Conservation (phyloP, 2,113 vertebrate species). For the Phalacrocorax pelagicus region DNA sequence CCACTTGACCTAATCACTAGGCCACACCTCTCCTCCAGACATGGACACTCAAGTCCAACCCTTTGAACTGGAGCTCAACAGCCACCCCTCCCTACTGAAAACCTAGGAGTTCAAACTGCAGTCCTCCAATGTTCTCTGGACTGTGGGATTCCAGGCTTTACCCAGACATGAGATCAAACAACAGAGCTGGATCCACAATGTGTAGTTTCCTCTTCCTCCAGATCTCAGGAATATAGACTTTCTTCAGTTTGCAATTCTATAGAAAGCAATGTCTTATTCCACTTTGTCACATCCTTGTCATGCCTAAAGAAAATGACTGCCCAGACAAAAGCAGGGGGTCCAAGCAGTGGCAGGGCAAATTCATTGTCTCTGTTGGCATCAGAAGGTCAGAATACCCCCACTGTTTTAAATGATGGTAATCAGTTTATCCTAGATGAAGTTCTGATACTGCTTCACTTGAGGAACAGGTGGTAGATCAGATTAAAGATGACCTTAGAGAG, state of each 20-base stretch:
- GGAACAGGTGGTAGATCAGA: background rate
- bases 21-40: background rate
- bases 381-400: background rate
- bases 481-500: background rate
- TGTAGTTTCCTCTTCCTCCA: background rate
- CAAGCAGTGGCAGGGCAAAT: background rate
- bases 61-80: background rate
- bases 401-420: background rate
- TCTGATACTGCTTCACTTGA: background rate
- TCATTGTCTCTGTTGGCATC: background rate
- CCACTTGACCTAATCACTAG: background rate
- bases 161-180: background rate
- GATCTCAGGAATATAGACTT: background rate
- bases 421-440: background rate
- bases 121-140: background rate
- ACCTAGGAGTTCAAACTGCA: background rate
- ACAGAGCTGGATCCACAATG: background rate
- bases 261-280: background rate
- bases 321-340: background rate
- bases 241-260: background rate
- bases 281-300: background rate
- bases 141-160: background rate
- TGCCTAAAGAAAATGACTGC: background rate
- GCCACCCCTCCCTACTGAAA: background rate
- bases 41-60: background rate